These are phyloP conservation scores for Gari tellinella DNA, from an alignment of 2,888 invertebrate species.

Conservation along the genomic window DNA sequence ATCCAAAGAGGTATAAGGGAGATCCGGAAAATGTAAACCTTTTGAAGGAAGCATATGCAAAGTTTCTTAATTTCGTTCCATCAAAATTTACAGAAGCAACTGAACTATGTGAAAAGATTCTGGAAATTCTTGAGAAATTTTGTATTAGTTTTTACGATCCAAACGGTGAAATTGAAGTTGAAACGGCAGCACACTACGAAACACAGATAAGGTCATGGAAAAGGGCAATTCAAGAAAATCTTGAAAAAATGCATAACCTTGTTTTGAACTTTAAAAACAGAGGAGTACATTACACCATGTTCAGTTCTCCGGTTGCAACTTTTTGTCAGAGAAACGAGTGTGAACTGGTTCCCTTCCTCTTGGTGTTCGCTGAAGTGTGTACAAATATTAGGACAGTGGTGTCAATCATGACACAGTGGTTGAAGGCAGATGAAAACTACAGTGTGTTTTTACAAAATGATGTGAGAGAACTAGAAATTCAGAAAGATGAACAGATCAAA, in stretches of 20 bases:
- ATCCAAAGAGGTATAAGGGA: constrained; percentile 70
- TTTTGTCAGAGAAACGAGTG: constrained; percentile 71
- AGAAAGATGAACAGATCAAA: constrained; percentile 70
- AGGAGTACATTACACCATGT: constrained; percentile 63
- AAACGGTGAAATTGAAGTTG: constrained; percentile 69
- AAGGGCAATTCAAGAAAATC: constrained; percentile 58
- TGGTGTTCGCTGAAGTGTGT: constrained; percentile 78
- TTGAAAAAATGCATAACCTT: constrained; percentile 62
- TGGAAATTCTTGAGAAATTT: constrained; percentile 73
- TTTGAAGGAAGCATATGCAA: constrained; percentile 73
- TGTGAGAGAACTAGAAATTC: constrained; percentile 68
- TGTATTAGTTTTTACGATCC: constrained; percentile 79
- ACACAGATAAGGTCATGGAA: constrained; percentile 69
- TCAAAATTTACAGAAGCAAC: constrained; percentile 66
- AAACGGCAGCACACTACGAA: constrained; percentile 78
- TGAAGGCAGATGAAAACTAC: constrained; percentile 79
- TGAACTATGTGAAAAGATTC: constrained; percentile 65
- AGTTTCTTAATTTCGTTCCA: constrained; percentile 73
- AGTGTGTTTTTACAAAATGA: constrained; percentile 75
- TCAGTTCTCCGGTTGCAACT: constrained; percentile 67
- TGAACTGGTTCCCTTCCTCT: constrained; percentile 73
- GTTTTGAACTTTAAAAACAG: constrained; percentile 67
- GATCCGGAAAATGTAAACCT: constrained; percentile 65
- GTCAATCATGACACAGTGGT: constrained; percentile 73
- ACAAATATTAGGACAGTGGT: constrained; percentile 74